Base-by-base conservation (phyloP, 1,140 invertebrate genomes). In the Caerostris extrusa region DNA sequence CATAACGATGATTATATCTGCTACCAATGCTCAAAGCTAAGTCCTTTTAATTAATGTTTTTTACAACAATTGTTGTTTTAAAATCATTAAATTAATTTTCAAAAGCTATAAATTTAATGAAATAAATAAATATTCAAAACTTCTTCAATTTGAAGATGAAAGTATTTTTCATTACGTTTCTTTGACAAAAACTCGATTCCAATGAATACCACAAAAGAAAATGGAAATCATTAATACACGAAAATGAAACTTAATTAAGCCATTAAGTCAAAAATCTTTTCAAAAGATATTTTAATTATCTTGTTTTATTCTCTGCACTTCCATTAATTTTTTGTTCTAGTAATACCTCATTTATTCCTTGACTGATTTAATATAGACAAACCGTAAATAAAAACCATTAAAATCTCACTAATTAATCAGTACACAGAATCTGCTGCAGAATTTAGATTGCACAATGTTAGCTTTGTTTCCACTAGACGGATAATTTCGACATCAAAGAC, bases 221-320 rank as follows among this genome's bases (percentile, higher is more conserved):
- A 6, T 67, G 14, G 61, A n/a, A 34, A 67, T 67, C 17, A 14
- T 67, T 34, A 34, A n/a, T 67, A n/a, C 61, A 67, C 61, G 17
- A 67, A 67, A 67, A 67, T 67, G 61, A 67, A 12, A 67, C n/a
- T 67, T 67, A 67, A 67, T 67, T 67, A 67, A 67, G 61, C 17
- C 17, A 67, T 17, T 67, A 67, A 67, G n/a, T n/a, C 61, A 67
- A 67, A 17, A 14, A 67, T 67, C 5, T n/a, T 6, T n/a, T 0
- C 7, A 67, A 6, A 67, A 17, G 17, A 17, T 17, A 12, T 67
- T n/a, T 67, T 67, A 67, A 67, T 67, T 67, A 67, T 67, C 61
- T 12, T 17, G n/a, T 67, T 67, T 67, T 67, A 10, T n/a, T 67
- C 5, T 67, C 2, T 5, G 3, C 61, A 17, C 61, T 17, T 17